These are phyloP conservation scores for Lepus townsendii DNA, from an alignment of 2,797 vertebrate genomes.

Conservation along the genomic window DNA sequence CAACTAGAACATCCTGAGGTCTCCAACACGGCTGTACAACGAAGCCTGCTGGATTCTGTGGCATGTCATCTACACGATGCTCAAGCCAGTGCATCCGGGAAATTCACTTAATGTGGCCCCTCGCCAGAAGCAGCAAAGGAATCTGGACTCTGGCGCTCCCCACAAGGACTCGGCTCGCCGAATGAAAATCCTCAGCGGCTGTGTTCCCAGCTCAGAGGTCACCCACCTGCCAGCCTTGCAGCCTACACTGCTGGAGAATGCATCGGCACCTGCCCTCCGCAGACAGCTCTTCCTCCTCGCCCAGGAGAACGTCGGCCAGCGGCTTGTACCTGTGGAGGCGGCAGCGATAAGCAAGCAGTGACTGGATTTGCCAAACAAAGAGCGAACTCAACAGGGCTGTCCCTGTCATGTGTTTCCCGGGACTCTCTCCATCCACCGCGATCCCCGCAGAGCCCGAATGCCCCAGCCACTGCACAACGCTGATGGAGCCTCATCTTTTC, in stretches of 20 bases:
- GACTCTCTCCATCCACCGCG: too few species aligned
- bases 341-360: background rate
- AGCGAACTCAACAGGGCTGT: background rate
- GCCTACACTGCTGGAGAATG: slow-evolving; percentile 94
- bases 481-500: background rate
- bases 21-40: background rate
- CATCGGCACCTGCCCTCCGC: slow-evolving; percentile 93
- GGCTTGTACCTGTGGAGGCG: slow-evolving; percentile 93
- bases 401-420: background rate
- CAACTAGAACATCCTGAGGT: background rate
- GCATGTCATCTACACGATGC: background rate
- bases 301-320: slow-evolving; percentile 90
- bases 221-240: slow-evolving; percentile 97
- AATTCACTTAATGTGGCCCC: slow-evolving; percentile 29
- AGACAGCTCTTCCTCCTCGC: slow-evolving; percentile 90
- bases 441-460: too few species aligned
- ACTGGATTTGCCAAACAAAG: background rate
- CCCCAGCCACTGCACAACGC: background rate
- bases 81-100: slow-evolving; percentile 59
- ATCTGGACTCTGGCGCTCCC: slow-evolving; percentile 69
- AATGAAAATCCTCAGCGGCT: slow-evolving; percentile 67
- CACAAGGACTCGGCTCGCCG: slow-evolving; percentile 76
- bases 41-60: background rate
- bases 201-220: slow-evolving; percentile 76
- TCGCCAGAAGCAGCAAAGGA: slow-evolving; percentile 48